Base-by-base conservation (phyloP, 1,140 invertebrate species). In the Bombus impatiens region DNA sequence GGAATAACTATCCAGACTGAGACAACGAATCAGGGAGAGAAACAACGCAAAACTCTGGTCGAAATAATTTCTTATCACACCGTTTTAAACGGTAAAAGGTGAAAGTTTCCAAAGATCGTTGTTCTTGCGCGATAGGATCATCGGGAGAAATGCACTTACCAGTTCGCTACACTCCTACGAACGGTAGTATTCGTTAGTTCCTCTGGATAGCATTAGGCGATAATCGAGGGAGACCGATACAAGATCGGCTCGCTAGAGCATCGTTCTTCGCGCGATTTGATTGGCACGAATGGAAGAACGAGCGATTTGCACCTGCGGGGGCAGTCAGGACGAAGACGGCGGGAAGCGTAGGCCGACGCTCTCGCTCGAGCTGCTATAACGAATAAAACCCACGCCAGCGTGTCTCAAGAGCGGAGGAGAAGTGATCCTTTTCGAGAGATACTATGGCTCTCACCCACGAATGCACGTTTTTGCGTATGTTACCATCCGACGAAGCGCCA, bases 361-460 rank as follows among this genome's bases (percentile, higher is more conserved):
- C 62, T 68, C 62, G 59, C 44, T 83, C 82, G 87, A 91, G 90
- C 88, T 57, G 78, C 78, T 91, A 91, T 90, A 90, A 90, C 87
- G 83, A 83, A 86, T 84, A 70, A 87, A 88, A 75, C 90, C 91
- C 91, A 92, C 91, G 90, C 89, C 75, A 28, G 22, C 62, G n/a
- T 53, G 44, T 68, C 42, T 68, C 57, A 35, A 70, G 74, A 74
- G 67, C 53, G 78, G 40, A 28, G 78, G 80, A 79, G 89, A 72
- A 90, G 82, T 86, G 88, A 90, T 89, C 89, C 86, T 90, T 87
- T 89, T 86, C 86, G 72, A 90, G 82, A 88, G 81, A 90, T 84
- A 85, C 62, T 78, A 42, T 47, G n/a, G 18, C 67, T 28, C 44
- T 70, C 84, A 86, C 87, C 84, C 79, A 89, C 88, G 75, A 81